These are phyloP conservation scores for Dinocampus coccinellae DNA, from an alignment of 2,888 invertebrate species.

Conservation along the genomic window DNA sequence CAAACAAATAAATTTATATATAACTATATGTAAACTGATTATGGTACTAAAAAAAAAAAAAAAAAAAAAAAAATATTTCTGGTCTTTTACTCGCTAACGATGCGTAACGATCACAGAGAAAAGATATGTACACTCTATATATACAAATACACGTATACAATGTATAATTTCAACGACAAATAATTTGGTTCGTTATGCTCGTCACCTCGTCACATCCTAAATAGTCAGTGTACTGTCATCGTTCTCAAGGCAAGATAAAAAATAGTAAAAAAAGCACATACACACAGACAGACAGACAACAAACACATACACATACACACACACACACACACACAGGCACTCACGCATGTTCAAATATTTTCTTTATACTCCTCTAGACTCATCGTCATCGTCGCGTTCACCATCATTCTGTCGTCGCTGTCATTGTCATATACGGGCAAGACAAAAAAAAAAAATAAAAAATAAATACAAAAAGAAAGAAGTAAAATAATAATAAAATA, in stretches of 20 bases:
- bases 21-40: too few species aligned
- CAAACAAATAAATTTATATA: too few species aligned
- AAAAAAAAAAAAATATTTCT: not conserved
- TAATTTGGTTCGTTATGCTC: conserved; percentile 47
- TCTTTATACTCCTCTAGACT: not conserved
- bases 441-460: too few species aligned
- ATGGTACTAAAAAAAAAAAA: not conserved
- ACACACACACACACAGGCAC: too few species aligned
- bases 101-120: not conserved
- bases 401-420: conserved; percentile 4
- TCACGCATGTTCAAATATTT: too few species aligned
- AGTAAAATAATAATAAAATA: too few species aligned
- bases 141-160: conserved; percentile 16
- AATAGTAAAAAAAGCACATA: not conserved
- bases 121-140: conserved; percentile 32
- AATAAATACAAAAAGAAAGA: too few species aligned
- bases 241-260: conserved; percentile 39
- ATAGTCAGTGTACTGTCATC: conserved; percentile 48
- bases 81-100: too few species aligned
- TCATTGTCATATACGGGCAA: not conserved
- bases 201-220: conserved; percentile 46
- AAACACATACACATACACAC: too few species aligned
- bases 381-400: conserved; percentile 3
- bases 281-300: not conserved
- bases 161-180: conserved; percentile 32